These are phyloP conservation scores for Rhyzopertha dominica DNA, from an alignment of 1,140 invertebrate genomes.

Conservation along the genomic window DNA sequence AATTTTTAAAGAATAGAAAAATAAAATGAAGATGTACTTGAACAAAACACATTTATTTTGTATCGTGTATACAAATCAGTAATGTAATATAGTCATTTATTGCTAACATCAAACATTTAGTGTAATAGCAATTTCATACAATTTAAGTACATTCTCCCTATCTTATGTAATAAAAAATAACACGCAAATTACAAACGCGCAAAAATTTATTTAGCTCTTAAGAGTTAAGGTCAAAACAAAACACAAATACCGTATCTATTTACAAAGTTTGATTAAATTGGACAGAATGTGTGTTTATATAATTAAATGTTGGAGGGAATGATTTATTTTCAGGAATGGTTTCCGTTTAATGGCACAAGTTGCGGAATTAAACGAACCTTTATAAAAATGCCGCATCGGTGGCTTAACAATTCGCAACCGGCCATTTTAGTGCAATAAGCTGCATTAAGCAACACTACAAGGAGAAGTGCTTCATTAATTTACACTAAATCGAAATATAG, in stretches of 20 bases:
- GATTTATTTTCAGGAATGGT: constrained; percentile 22
- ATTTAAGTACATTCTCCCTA: constrained; percentile 45
- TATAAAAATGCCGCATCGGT: constrained; percentile 12
- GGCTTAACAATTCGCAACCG: not conserved
- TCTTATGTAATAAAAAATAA: constrained; percentile 46
- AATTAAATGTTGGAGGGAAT: constrained; percentile 48
- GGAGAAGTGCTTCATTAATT: not conserved
- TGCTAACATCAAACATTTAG: constrained; percentile 48
- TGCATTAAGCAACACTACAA: not conserved
- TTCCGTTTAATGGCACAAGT: not conserved
- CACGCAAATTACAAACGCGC: constrained; percentile 38
- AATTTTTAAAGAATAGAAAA: no score
- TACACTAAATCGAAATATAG: not conserved
- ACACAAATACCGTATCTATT: constrained; percentile 41
- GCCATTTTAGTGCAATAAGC: not conserved
- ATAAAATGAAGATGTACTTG: no score
- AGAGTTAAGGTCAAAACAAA: constrained; percentile 41
- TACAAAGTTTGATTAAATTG: constrained; percentile 47
- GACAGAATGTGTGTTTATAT: constrained; percentile 46
- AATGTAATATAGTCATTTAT: constrained; percentile 38
- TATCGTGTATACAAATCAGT: constrained; percentile 46
- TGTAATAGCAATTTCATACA: constrained; percentile 40
- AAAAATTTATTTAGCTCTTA: constrained; percentile 33
- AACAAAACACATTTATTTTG: constrained; percentile 45
- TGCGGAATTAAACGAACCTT: constrained; percentile 4